Conservation (phyloP, 2,113 vertebrate species). For the Archocentrus centrarchus region DNA sequence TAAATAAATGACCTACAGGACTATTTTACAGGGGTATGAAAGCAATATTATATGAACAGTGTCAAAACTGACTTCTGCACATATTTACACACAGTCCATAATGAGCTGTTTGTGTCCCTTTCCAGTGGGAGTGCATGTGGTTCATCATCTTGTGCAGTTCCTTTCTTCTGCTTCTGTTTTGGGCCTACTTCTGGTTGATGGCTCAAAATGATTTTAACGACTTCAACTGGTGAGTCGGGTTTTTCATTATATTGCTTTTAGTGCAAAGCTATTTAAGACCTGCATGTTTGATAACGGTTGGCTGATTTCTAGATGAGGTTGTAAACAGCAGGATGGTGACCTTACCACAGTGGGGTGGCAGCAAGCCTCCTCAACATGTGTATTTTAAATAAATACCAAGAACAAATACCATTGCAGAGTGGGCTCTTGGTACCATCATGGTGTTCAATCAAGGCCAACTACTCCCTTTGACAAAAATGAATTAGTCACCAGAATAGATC, state of each 20-base stretch:
- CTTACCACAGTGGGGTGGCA: not conserved
- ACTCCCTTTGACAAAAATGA: not conserved
- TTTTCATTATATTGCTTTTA: not conserved
- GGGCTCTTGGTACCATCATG: not conserved
- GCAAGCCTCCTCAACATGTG: not conserved
- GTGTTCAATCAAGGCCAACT: not conserved
- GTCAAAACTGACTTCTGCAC: too few relatives aligned
- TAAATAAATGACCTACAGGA: too few relatives aligned
- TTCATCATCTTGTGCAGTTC: conserved; percentile 90
- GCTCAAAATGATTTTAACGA: conserved; percentile 96
- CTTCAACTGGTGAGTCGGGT: conserved; percentile 91
- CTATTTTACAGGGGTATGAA: too few relatives aligned
- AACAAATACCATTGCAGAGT: not conserved
- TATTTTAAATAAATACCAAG: not conserved
- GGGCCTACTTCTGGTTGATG: conserved; percentile 98
- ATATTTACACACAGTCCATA: not conserved
- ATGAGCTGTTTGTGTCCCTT: conserved; percentile 36
- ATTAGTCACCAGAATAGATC: not conserved
- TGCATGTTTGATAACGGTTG: too few relatives aligned
- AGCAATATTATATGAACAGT: too few relatives aligned
- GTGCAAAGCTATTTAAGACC: not conserved
- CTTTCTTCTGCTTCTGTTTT: conserved; percentile 91
- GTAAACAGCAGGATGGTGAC: not conserved
- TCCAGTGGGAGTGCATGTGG: conserved; percentile 96
- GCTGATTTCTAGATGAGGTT: not conserved